Evolutionary conservation across 2,113 vertebrate genomes (phyloP), one percentile per base, ranked within the genome.

Genomic region (Abramis brama): DNA sequence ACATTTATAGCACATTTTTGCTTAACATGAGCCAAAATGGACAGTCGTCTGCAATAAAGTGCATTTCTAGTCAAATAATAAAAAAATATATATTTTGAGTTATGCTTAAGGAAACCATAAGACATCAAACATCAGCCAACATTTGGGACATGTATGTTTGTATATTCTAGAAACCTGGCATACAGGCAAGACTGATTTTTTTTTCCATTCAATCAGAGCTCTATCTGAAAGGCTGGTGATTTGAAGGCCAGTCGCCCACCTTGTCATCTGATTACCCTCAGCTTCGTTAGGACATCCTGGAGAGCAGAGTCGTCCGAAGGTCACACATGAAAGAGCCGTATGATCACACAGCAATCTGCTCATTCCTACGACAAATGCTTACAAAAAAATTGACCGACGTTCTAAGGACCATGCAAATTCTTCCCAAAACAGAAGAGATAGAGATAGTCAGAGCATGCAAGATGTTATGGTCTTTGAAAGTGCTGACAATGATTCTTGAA

Each of bases 351-450:
- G 75, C 62, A 7, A 60, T 59, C 76, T n/a, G 84, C 62, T 79
- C 80, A 79, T 76, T 88, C 88, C 86, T 79, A 90, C 92, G 87
- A 88, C 88, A 88, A 79, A 84, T 17, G 12, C 85, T 88, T 89
- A 87, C 83, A 91, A 91, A 94, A 93, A 94, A 91, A 93, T 92
- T 91, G 92, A 93, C 89, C 60, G 78, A 74, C 84, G 88, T 70
- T 8, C 15, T 68, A 70, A 91, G 84, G 12, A 70, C 57, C 62
- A 10, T 83, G 85, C 87, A 91, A 90, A 91, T 90, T 83, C 84
- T 87, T 76, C 82, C 27, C 6, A 66, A 15, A 36, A 80, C 50
- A 84, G 27, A 86, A 86, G 81, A 85, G 85, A 77, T 17, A 39
- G 77, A 64, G 86, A 92, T 71, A 70, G 89, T 86, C 30, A 52